Percentiles rank a stretch among this genome's conserved stretches.
Evolutionary conservation across 37 sponge, comb jelly and placozoan genomes (phyloP).

Genomic region (Lycopodina hypogea): DNA sequence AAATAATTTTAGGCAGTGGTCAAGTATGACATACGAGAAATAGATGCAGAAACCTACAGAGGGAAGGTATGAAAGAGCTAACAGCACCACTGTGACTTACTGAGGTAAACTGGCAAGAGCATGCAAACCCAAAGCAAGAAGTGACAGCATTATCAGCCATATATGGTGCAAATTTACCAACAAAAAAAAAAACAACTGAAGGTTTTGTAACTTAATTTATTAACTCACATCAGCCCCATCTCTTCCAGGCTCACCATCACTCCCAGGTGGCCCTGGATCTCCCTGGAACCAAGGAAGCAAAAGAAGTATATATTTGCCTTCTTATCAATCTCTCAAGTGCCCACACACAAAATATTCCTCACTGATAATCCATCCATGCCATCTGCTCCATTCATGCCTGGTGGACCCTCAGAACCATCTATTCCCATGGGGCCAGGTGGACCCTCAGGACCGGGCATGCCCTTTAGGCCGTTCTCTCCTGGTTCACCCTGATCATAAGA

Average conservation of each 20-base stretch:
- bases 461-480: background rate
- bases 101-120: no score
- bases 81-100: no score
- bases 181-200: no score
- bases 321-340: background rate
- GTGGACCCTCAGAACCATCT: constrained; percentile 15
- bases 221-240: constrained; percentile 3
- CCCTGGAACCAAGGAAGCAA: background rate
- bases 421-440: constrained; percentile 1
- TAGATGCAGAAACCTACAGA: no score
- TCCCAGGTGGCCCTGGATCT: constrained; percentile 8
- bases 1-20: no score
- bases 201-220: background rate
- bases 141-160: no score
- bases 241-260: constrained; percentile 28
- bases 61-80: no score
- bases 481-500: background rate
- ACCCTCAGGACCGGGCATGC: background rate
- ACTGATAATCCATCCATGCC: constrained; percentile 15
- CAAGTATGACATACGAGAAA: no score
- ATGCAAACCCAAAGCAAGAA: no score
- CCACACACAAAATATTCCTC: background rate
- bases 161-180: no score
- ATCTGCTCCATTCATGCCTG: constrained; percentile 9
- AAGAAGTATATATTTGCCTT: background rate